Evolutionary conservation across 2,888 invertebrate genomes (phyloP), one percentile per base, ranked within the genome.

Genomic region (Camptogramma bilineatum): DNA sequence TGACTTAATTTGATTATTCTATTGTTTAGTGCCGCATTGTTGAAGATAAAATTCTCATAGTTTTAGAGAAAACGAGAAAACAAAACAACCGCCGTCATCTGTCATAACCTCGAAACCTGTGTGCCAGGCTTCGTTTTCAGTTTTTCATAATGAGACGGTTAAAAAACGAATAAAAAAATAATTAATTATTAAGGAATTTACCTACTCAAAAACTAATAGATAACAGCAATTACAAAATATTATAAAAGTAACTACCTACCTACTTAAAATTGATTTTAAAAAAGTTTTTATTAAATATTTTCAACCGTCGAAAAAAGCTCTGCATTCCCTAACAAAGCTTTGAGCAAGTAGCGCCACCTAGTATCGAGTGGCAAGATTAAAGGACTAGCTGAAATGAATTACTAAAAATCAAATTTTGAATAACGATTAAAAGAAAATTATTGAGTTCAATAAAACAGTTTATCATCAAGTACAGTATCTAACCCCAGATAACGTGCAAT

Each of bases 281-380:
- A n/a, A n/a, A n/a, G n/a, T n/a, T n/a, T n/a, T n/a, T n/a, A n/a
- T n/a, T n/a, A n/a, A n/a, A n/a, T 39, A 39, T 13, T 13, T 39
- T 13, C 8, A 34, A 5, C 31, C 31, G 1, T 10, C 34, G 2
- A 4, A 4, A 9, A 10, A 10, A 39, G 34, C 34, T 44, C 44
- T 44, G 17, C 44, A 42, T n/a, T 7, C 16, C 42, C n/a, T 16
- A 17, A 46, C 44, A 50, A 52, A 31, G 17, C 34, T 44, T 42
- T 17, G 46, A 47, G 51, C 52, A 17, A 47, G 52, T 62, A 75
- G 53, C 80, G 81, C 81, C 84, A 88, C 85, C 90, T 89, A 78
- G 81, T 75, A 82, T 67, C 65, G 81, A 88, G 86, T 90, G 88
- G 91, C 64, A 4, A 64, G 76, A 81, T 62, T 67, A 69, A 0